Base-by-base conservation (phyloP, 2,113 vertebrate genomes). In the Acanthochromis polyacanthus region DNA sequence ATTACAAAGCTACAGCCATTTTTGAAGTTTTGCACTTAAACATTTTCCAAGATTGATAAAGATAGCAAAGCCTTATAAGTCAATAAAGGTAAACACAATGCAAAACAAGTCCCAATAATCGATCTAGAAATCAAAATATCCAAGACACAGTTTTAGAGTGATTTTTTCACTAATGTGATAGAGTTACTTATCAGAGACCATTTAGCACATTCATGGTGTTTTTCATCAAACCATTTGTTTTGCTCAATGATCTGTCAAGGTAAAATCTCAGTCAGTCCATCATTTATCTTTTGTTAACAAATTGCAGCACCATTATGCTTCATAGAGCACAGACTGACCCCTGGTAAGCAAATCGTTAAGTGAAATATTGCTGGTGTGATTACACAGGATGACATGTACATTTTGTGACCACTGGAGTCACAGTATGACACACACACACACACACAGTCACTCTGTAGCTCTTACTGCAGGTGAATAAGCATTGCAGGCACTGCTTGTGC, bases 401-500 rank as follows among this genome's bases (percentile, higher is more conserved):
- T 5, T 14, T 15, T 60, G 43, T 64, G 67, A 62, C 7, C n/a
- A 30, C 38, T 7, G 20, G 75, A 71, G 25, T 57, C 12, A n/a
- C 10, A 7, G 5, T 10, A 25, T 17, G 48, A 62, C 22, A n/a
- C 38, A 61, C 30, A 30, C 30, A 30, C 43, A 62, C 22, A n/a
- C 38, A 61, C 30, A 30, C 30, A 30, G 32, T 38, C n/a, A 5
- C 45, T 43, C 22, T 30, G 36, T 46, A 5, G 57, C 43, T 46
- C 60, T 59, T 20, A 12, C 76, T 78, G 72, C 75, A 78, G 71
- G 62, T 74, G 67, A 45, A 70, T 38, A 38, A 71, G 50, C 50
- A 53, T 78, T 30, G 43, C 67, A 68, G 59, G 55, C 55, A 10
- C 22, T 20, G 71, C 51, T 32, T 8, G 45, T 23, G 74, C 9